Conservation (phyloP, 2,113 vertebrate species). For the Tylochromis polylepis region DNA sequence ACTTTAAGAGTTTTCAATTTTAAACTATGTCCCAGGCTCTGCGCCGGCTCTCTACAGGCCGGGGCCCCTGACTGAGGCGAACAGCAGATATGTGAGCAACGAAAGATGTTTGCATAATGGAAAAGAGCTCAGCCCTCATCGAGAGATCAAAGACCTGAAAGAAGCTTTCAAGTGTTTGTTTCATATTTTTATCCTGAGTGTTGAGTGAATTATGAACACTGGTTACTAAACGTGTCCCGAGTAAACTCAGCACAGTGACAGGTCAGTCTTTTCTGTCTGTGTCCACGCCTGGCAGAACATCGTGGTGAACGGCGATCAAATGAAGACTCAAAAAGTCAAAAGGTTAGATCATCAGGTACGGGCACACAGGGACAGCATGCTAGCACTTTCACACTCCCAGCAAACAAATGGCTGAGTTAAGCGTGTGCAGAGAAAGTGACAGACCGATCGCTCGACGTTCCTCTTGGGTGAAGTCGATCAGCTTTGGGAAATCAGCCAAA, state of each 20-base stretch:
- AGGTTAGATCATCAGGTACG: background rate
- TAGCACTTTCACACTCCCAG: background rate
- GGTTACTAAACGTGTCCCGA: background rate
- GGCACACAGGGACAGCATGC: background rate
- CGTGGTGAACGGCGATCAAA: background rate
- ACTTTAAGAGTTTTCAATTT: background rate
- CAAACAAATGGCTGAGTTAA: background rate
- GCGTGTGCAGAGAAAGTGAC: background rate
- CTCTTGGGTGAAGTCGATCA: background rate
- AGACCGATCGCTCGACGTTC: background rate
- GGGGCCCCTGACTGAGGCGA: accelerated
- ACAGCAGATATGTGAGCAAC: background rate
- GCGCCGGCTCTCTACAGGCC: background rate
- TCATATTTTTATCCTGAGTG: background rate
- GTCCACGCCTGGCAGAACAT: background rate
- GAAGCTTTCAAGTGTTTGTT: background rate
- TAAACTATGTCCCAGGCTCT: background rate
- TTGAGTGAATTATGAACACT: background rate
- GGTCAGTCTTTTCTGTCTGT: too few relatives aligned
- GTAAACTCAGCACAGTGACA: too few relatives aligned
- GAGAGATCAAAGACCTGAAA: background rate
- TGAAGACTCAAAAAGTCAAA: background rate
- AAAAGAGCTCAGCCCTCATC: background rate
- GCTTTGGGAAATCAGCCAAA: background rate
- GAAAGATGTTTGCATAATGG: background rate